Conservation (phyloP, 2,113 vertebrate species). For the Numenius arquata region DNA sequence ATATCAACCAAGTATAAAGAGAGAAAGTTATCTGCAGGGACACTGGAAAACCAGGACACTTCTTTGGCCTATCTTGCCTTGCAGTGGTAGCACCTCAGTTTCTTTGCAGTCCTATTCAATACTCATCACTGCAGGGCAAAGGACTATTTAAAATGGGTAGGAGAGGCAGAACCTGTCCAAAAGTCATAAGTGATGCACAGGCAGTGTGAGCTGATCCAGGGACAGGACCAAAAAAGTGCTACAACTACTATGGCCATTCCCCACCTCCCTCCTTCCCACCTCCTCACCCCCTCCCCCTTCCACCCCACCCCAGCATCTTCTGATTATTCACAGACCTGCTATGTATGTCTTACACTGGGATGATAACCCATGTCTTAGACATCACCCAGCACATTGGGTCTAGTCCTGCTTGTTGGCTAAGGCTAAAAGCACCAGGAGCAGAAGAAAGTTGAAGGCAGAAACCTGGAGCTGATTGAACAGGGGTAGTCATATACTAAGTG, state of each 20-base stretch:
- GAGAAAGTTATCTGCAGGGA: neutral
- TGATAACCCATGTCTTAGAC: neutral
- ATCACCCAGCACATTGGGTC: neutral
- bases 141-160: neutral
- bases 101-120: neutral
- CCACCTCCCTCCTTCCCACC: too few relatives aligned
- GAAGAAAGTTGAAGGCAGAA: neutral
- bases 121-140: neutral
- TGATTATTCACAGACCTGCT: neutral
- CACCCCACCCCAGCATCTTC: too few relatives aligned
- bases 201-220: neutral
- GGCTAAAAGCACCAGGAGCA: neutral
- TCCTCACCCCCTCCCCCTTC: too few relatives aligned
- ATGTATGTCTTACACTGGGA: neutral
- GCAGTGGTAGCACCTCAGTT: neutral
- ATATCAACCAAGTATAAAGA: neutral
- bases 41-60: neutral
- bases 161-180: neutral
- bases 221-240: neutral
- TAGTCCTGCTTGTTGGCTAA: neutral
- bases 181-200: neutral
- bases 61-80: neutral
- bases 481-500: neutral
- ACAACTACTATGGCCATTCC: neutral
- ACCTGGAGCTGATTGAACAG: neutral